Evolutionary conservation across 2,888 invertebrate species (phyloP).

Genomic region (Netelia fuscicornis): DNA sequence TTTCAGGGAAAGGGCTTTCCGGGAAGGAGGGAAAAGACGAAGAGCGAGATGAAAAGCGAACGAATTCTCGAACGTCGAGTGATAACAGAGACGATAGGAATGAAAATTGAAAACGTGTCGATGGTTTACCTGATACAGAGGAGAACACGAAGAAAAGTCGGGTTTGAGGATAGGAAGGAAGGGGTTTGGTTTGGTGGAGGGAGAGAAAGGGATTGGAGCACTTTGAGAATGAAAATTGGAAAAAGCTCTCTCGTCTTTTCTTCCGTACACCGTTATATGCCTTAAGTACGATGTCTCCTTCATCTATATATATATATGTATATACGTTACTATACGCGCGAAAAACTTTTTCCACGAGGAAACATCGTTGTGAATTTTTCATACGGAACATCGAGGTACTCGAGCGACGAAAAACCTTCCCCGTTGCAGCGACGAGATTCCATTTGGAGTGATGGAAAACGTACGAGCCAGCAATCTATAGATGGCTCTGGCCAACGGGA

Average conservation of each 20-base stretch:
- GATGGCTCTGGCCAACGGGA: slow-evolving; percentile 5
- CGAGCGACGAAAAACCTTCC: slow-evolving; percentile 24
- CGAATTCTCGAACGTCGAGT: slow-evolving; percentile 24
- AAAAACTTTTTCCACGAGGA: slow-evolving; percentile 33
- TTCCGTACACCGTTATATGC: slow-evolving; percentile 19
- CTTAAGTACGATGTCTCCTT: slow-evolving; percentile 34
- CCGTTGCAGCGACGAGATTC: not conserved
- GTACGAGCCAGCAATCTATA: not conserved
- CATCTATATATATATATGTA: not conserved
- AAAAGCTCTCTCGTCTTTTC: slow-evolving; percentile 41
- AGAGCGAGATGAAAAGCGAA: not conserved
- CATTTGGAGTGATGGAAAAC: not conserved
- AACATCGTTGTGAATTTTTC: slow-evolving; percentile 25
- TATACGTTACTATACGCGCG: not conserved
- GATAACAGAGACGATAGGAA: slow-evolving; percentile 53
- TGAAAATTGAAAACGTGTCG: slow-evolving; percentile 65
- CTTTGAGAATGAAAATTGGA: slow-evolving; percentile 60
- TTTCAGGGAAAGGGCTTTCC: not conserved
- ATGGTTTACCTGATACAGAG: slow-evolving; percentile 54
- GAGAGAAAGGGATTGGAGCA: slow-evolving; percentile 16
- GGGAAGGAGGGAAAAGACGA: not conserved
- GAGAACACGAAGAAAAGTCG: not conserved
- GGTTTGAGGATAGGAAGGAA: not conserved
- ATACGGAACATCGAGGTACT: slow-evolving; percentile 6
- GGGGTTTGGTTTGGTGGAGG: not conserved